Conservation (phyloP, 2,888 invertebrate species). For the Athalia rosae region DNA sequence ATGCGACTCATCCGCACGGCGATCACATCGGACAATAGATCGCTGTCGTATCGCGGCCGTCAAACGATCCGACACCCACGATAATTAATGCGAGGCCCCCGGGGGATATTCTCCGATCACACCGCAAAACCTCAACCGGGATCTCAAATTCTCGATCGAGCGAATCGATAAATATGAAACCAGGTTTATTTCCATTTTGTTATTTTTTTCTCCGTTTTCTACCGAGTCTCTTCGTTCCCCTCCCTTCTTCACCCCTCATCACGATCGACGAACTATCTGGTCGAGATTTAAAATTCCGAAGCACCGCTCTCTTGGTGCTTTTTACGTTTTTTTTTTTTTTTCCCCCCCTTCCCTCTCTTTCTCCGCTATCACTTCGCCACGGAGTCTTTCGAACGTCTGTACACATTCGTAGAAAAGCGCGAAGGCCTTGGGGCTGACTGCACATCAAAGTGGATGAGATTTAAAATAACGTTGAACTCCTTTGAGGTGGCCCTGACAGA, state of each 20-base stretch:
- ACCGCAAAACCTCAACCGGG: neutral
- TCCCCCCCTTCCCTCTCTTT: neutral
- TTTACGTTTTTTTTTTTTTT: conserved; percentile 8
- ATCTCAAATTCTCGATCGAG: neutral
- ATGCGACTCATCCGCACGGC: neutral
- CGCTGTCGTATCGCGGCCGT: neutral
- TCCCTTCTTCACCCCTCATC: neutral
- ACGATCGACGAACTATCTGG: conserved; percentile 10
- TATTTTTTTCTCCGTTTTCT: neutral
- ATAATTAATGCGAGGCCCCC: conserved; percentile 18
- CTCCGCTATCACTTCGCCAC: conserved; percentile 23
- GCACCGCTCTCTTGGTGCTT: conserved; percentile 15
- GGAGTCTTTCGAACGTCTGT: conserved; percentile 1
- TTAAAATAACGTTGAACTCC: conserved; percentile 43
- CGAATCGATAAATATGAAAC: neutral
- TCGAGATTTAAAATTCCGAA: conserved; percentile 24
- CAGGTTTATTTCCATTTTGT: neutral
- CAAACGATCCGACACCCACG: neutral
- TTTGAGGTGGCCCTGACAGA: conserved; percentile 41
- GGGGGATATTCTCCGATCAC: neutral
- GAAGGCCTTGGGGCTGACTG: conserved; percentile 25
- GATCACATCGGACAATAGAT: conserved; percentile 7
- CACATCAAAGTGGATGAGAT: conserved; percentile 42
- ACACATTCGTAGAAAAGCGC: conserved; percentile 15
- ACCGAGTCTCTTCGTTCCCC: neutral